These are phyloP conservation scores for Tychaedon coryphoeus DNA, from an alignment of 2,113 vertebrate genomes.

Conservation along the genomic window DNA sequence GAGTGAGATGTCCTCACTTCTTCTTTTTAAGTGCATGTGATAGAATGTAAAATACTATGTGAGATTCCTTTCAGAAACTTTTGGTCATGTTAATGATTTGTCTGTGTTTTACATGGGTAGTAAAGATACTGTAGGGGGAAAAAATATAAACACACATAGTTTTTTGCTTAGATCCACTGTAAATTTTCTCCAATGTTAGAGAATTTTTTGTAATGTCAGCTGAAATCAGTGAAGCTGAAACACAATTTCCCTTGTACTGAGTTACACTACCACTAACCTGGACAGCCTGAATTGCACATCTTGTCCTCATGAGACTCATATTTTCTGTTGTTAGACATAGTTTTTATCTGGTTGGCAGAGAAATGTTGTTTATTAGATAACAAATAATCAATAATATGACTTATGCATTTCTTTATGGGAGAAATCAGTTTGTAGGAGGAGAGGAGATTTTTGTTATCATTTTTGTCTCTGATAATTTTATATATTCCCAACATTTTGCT, in stretches of 20 bases:
- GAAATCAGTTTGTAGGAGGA: not conserved
- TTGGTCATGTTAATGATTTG: not conserved
- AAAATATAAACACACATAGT: not conserved
- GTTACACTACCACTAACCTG: not conserved
- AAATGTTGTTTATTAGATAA: not conserved
- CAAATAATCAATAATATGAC: not conserved
- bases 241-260: not conserved
- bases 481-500: not conserved
- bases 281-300: not conserved
- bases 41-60: conserved; percentile 17
- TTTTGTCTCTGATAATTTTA: not conserved
- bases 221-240: conserved; percentile 11
- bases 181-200: not conserved
- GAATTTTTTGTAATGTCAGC: not conserved
- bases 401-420: not conserved
- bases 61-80: not conserved
- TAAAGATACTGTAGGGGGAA: not conserved
- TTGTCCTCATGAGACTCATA: not conserved
- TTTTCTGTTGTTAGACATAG: not conserved
- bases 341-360: not conserved
- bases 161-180: not conserved
- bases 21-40: not conserved
- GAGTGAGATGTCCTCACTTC: not conserved
- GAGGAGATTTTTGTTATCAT: not conserved
- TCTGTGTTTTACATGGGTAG: not conserved